A percentile compares a stretch with the other conserved stretches of the same genome.
Conservation (phyloP, 2,113 vertebrate species). For the Nyctereutes procyonoides region DNA sequence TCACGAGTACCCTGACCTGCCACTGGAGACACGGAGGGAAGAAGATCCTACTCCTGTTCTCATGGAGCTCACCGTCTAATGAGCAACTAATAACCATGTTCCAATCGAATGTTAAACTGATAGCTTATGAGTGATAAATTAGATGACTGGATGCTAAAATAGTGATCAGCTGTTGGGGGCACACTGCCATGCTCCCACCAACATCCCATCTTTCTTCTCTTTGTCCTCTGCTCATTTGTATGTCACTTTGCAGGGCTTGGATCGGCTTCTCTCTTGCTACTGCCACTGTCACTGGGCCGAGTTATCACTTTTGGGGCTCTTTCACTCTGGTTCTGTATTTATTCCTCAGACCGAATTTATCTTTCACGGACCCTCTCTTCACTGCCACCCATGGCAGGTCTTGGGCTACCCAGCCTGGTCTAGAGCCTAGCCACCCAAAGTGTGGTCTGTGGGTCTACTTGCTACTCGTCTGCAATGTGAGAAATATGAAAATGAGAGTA, state of each 20-base stretch:
- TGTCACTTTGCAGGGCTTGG: not conserved
- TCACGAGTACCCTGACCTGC: not conserved
- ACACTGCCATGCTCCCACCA: too few relatives aligned
- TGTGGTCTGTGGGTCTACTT: not conserved
- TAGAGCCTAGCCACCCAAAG: not conserved
- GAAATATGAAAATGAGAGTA: not conserved
- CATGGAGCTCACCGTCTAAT: too few relatives aligned
- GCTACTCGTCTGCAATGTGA: not conserved
- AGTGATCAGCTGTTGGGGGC: too few relatives aligned
- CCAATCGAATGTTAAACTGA: not conserved
- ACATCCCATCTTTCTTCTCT: not conserved
- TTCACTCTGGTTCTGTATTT: not conserved
- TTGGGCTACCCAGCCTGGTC: too few relatives aligned
- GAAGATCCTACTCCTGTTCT: not conserved
- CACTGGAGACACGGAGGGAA: not conserved
- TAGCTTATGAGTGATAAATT: fast-evolving
- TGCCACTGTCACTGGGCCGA: not conserved
- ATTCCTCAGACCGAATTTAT: not conserved
- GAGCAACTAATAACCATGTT: not conserved
- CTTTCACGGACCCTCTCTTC: not conserved
- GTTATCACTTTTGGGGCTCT: not conserved
- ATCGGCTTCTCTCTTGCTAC: not conserved
- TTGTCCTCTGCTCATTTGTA: not conserved
- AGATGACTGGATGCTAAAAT: not conserved
- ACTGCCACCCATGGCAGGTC: not conserved